These are phyloP conservation scores for Hucho hucho DNA, from an alignment of 2,113 vertebrate species.

Conservation along the genomic window DNA sequence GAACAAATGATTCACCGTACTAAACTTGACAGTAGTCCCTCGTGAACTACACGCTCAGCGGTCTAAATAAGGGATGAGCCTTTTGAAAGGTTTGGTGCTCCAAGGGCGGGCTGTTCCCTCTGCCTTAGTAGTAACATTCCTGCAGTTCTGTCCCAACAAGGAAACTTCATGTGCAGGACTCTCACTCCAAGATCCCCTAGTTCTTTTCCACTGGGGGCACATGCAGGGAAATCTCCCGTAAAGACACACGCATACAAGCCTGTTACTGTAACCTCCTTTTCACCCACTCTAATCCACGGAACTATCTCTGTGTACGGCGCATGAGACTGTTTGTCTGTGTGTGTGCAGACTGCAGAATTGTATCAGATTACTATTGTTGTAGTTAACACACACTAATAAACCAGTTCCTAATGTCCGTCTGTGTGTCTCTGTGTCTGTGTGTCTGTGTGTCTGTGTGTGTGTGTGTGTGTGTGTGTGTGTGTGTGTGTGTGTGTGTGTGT, in stretches of 20 bases:
- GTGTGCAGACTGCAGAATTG: too few species aligned
- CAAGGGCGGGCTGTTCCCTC: neutral
- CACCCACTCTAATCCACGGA: neutral
- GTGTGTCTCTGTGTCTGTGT: too few species aligned
- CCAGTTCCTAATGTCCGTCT: too few species aligned
- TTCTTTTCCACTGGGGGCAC: neutral
- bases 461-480: too few species aligned
- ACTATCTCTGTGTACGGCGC: neutral
- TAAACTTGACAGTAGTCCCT: conserved; percentile 7
- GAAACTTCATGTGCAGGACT: neutral
- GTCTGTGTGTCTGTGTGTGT: too few species aligned
- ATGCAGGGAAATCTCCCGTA: neutral
- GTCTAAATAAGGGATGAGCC: conserved; percentile 2
- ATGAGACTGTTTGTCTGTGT: neutral
- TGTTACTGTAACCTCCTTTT: neutral
- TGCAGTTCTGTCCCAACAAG: neutral
- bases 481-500: too few species aligned
- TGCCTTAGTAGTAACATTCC: neutral
- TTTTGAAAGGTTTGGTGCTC: conserved; percentile 4
- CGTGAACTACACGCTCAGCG: neutral
- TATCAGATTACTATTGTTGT: too few species aligned
- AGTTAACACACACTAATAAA: too few species aligned
- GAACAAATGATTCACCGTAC: neutral
- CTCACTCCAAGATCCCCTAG: neutral
- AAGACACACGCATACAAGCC: neutral